Conservation (phyloP, 2,888 invertebrate species). For the Thera britannica region DNA sequence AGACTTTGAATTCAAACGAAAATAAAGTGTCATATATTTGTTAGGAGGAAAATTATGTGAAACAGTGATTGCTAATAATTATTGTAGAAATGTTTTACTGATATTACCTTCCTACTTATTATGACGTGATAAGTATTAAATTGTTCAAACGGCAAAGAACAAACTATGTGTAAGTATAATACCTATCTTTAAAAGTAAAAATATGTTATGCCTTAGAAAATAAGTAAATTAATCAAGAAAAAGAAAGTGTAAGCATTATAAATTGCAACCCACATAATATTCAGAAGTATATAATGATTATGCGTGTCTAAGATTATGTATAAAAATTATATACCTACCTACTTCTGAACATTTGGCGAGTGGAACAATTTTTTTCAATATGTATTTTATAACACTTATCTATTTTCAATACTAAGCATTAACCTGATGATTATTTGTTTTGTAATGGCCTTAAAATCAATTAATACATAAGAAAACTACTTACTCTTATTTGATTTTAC, state of each 20-base stretch:
- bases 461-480: constrained; percentile 57
- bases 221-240: neutral
- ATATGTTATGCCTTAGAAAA: constrained; percentile 6
- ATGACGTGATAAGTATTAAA: constrained; percentile 4
- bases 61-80: constrained; percentile 4
- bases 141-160: constrained; percentile 18
- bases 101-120: neutral
- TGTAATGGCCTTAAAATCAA: constrained; percentile 20
- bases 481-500: constrained; percentile 71
- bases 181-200: neutral
- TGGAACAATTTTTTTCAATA: constrained; percentile 2
- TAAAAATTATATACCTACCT: no score
- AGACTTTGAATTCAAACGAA: neutral
- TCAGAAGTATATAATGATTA: no score
- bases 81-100: constrained; percentile 4
- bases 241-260: no score
- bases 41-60: neutral
- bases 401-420: constrained; percentile 7
- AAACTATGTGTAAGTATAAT: constrained; percentile 3
- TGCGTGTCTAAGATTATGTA: no score
- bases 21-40: constrained; percentile 22
- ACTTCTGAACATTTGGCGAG: neutral
- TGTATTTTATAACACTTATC: neutral
- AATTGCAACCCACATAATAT: no score
- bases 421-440: constrained; percentile 28